Percentiles rank a stretch among this genome's conserved stretches.
phyloP scores from a whole-genome alignment of 2,797 vertebrate species.

The Enteromius paludinosus region DNA sequence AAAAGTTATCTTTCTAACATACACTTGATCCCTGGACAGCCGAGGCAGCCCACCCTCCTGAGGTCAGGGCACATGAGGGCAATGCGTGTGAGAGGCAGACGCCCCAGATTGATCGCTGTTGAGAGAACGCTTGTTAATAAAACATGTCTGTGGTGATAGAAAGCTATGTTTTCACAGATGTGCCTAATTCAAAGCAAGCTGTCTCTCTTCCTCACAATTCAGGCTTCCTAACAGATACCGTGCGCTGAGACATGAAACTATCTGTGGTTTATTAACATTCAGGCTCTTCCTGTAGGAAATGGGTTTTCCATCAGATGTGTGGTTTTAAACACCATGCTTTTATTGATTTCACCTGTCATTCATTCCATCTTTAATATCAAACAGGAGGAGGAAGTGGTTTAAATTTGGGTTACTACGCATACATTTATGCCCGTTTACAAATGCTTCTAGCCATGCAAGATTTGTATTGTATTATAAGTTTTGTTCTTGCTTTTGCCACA shows the following conservation, averaged over 20 bases:
- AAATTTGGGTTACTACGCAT: background rate
- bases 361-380: background rate
- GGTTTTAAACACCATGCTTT: conserved; percentile 2
- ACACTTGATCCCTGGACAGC: conserved; percentile 21
- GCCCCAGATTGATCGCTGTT: conserved; percentile 30
- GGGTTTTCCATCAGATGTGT: conserved; percentile 30
- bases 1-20: conserved; percentile 3
- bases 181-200: conserved; percentile 65
- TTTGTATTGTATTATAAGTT: background rate
- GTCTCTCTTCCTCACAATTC: conserved; percentile 58
- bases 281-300: conserved; percentile 29
- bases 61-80: conserved; percentile 18
- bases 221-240: conserved; percentile 44
- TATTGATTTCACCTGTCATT: conserved; percentile 5
- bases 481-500: background rate
- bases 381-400: background rate
- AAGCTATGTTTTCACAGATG: conserved; percentile 74
- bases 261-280: conserved; percentile 30
- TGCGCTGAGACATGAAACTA: background rate
- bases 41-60: background rate
- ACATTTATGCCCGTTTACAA: background rate
- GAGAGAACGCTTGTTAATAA: conserved; percentile 67
- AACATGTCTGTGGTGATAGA: conserved; percentile 70
- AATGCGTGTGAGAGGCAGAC: background rate
- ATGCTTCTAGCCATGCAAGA: too few relatives aligned